A percentile compares a stretch with the other conserved stretches of the same genome.
Evolutionary conservation across 2,888 invertebrate genomes (phyloP).

Genomic region (Leptura quadrifasciata): DNA sequence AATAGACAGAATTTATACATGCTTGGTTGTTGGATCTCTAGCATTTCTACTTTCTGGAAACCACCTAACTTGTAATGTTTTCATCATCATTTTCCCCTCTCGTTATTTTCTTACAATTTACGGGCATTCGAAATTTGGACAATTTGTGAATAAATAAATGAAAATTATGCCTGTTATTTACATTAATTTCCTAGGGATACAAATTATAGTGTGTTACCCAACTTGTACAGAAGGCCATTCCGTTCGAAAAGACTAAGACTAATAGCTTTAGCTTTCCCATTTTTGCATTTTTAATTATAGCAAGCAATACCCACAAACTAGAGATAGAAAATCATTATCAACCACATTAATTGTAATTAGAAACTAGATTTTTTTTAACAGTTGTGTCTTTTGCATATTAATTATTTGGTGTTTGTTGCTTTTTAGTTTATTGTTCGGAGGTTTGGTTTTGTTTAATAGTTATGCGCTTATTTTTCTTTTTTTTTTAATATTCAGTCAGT

Average conservation of each 20-base stretch:
- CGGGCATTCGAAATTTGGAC: too few relatives aligned
- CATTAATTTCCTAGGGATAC: too few relatives aligned
- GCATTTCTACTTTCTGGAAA: too few relatives aligned
- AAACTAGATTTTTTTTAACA: conserved; percentile 29
- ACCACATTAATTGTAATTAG: conserved; percentile 17
- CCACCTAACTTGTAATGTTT: too few relatives aligned
- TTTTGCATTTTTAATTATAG: conserved; percentile 31
- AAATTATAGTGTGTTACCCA: neutral
- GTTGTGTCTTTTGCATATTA: conserved; percentile 38
- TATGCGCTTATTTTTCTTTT: neutral
- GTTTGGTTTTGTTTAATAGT: conserved; percentile 35
- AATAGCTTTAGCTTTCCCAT: conserved; percentile 32
- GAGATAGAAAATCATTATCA: conserved; percentile 26
- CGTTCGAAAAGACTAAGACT: neutral
- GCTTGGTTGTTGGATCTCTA: too few relatives aligned
- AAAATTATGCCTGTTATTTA: too few relatives aligned
- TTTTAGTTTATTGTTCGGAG: conserved; percentile 34
- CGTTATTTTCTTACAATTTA: too few relatives aligned
- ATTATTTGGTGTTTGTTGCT: conserved; percentile 42
- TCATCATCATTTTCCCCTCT: too few relatives aligned
- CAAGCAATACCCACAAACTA: conserved; percentile 21
- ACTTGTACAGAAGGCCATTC: conserved; percentile 20
- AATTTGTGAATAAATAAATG: too few relatives aligned
- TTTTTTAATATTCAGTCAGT: conserved; percentile 12
- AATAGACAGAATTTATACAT: too few relatives aligned